Conservation (phyloP, 2,113 vertebrate species). For the Chloropsis hardwickii region DNA sequence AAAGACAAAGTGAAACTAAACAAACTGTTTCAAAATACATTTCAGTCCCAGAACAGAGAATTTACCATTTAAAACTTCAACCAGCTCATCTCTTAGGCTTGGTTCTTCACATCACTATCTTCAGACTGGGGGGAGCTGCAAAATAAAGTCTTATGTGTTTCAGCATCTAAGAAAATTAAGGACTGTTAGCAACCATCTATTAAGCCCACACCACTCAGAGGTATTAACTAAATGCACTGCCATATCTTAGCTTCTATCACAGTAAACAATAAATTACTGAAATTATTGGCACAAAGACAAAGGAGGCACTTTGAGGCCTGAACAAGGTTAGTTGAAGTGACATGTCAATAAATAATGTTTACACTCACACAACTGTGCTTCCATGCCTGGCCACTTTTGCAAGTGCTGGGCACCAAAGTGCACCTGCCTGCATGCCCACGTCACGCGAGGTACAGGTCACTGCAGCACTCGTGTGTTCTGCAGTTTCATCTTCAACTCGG, state of each 20-base stretch:
- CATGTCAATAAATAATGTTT: neutral
- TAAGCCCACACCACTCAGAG: neutral
- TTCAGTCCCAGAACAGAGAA: neutral
- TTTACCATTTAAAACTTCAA: neutral
- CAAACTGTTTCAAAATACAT: neutral
- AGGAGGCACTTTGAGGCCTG: neutral
- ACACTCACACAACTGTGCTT: neutral
- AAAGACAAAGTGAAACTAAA: neutral
- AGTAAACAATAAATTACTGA: neutral
- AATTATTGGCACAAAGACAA: neutral
- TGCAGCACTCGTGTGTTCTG: neutral
- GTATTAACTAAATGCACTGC: neutral
- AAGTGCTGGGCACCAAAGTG: neutral
- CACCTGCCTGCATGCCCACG: accelerated
- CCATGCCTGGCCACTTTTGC: neutral
- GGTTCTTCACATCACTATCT: neutral
- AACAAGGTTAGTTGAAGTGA: neutral
- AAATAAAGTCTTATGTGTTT: neutral
- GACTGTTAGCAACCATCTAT: neutral
- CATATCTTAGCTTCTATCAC: neutral
- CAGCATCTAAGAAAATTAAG: neutral
- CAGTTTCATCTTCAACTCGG: neutral
- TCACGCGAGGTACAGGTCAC: neutral
- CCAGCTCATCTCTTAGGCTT: neutral
- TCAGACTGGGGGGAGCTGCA: neutral